A percentile compares a stretch with the other conserved stretches of the same genome.
phyloP scores from a whole-genome alignment of 2,113 vertebrate species.

The Turdus rufiventris region DNA sequence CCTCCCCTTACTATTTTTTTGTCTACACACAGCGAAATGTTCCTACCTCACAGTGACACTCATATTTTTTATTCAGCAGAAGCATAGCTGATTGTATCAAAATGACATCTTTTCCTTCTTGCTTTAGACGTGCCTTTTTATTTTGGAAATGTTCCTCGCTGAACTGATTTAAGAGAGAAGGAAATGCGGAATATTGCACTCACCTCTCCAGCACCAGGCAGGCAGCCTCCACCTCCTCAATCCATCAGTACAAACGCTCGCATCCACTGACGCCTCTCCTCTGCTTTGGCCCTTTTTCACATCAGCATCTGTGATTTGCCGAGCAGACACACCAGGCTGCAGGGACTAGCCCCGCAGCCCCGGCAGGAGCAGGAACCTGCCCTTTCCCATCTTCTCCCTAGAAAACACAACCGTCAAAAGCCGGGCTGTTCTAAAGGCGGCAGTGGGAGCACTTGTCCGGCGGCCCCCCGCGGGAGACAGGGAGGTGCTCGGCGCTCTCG shows the following conservation, averaged over 20 bases:
- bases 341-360: background rate
- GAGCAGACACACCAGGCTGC: background rate
- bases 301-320: background rate
- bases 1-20: background rate
- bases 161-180: background rate
- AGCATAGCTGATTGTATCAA: background rate
- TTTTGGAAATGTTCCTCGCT: background rate
- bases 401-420: background rate
- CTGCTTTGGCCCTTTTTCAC: constrained; percentile 21
- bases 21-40: background rate
- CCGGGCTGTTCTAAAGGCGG: background rate
- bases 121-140: background rate
- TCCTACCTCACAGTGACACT: background rate
- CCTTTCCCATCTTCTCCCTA: background rate
- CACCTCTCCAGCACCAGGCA: constrained; percentile 20
- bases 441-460: background rate
- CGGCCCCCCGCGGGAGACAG: constrained; percentile 26
- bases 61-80: background rate
- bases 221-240: constrained; percentile 13
- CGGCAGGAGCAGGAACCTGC: background rate
- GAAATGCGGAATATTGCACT: background rate
- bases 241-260: background rate
- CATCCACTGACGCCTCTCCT: constrained; percentile 6
- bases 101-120: background rate
- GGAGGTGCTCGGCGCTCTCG: background rate